Evolutionary conservation across 1,140 invertebrate genomes (phyloP), one percentile per base, ranked within the genome.

Genomic region (Philopotamus ludificatus): DNA sequence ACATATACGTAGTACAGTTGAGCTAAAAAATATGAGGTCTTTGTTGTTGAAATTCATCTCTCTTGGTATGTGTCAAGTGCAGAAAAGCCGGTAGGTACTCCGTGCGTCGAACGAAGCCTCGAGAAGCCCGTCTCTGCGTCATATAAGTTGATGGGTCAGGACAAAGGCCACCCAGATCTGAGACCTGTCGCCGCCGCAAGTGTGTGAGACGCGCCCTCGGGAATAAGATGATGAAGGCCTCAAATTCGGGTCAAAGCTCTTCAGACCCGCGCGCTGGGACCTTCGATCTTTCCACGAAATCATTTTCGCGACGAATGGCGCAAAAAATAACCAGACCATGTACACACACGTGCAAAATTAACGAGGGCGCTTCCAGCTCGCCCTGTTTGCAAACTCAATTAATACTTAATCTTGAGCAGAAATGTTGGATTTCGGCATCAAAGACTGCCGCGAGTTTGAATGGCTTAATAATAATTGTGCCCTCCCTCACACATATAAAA

Each of bases 311-410:
- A 21, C n/a, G 47, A 49, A 34, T 7, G 12, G 4, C 28, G 28
- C 28, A 34, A 34, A n/a, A n/a, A n/a, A n/a, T n/a, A n/a, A n/a
- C n/a, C n/a, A n/a, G n/a, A n/a, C n/a, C n/a, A n/a, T n/a, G n/a
- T n/a, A n/a, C n/a, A n/a, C n/a, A n/a, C n/a, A n/a, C 15, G 34
- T 16, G 9, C n/a, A 57, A 39, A 28, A 28, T 55, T 55, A 57
- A 57, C 54, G 54, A 57, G 54, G 28, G 39, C 34, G 54, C 23
- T 16, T 22, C 28, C 28, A 34, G 15, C 53, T 55, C 34, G 54
- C 53, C 34, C 23, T 15, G 26, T 41, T 57, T 39, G 54, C 54
- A 57, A 57, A 57, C 54, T 57, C 54, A 57, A 57, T 57, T 57
- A 57, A 57, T 57, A 42, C 54, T 57, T 57, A 57, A 57, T 57